A percentile compares a stretch with the other conserved stretches of the same genome.
These are phyloP conservation scores for Apostichopus japonicus DNA, from an alignment of 35 echinoderm and acorn worm genomes.

Conservation along the genomic window DNA sequence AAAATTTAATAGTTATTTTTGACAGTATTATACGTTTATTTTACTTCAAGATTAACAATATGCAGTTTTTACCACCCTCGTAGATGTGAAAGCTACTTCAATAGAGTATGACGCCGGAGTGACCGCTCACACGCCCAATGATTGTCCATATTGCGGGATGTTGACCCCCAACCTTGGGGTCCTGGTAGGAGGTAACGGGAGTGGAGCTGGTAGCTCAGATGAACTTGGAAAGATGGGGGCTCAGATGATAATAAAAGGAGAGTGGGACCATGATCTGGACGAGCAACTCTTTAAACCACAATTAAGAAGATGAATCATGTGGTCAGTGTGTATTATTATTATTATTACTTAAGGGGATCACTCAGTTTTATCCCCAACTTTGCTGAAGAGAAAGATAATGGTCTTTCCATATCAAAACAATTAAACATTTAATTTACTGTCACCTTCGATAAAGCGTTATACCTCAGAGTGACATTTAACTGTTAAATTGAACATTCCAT, in stretches of 20 bases:
- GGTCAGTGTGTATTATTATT: too few relatives aligned
- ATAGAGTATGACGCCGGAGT: slow-evolving; percentile 52
- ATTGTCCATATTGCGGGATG: slow-evolving; percentile 80
- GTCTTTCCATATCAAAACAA: too few relatives aligned
- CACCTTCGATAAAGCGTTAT: too few relatives aligned
- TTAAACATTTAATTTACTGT: too few relatives aligned
- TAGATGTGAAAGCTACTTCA: slow-evolving; percentile 50
- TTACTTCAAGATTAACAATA: background rate
- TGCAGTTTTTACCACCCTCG: background rate
- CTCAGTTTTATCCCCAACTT: too few relatives aligned
- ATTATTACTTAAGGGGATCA: too few relatives aligned
- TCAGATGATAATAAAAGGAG: slow-evolving; percentile 72
- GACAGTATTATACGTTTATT: too few relatives aligned
- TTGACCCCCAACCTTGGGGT: slow-evolving; percentile 65
- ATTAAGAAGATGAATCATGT: background rate
- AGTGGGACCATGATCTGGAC: slow-evolving; percentile 82
- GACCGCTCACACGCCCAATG: slow-evolving; percentile 50
- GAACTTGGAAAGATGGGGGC: slow-evolving; percentile 86
- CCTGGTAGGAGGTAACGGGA: slow-evolving; percentile 72
- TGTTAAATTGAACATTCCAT: too few relatives aligned
- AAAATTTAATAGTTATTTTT: too few relatives aligned
- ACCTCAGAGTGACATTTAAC: too few relatives aligned
- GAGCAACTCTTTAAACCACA: slow-evolving; percentile 50
- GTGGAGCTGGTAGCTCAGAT: slow-evolving; percentile 68
- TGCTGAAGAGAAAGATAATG: too few relatives aligned